These are phyloP conservation scores for Marasmarcha lunaedactyla DNA, from an alignment of 2,888 invertebrate species.

Conservation along the genomic window DNA sequence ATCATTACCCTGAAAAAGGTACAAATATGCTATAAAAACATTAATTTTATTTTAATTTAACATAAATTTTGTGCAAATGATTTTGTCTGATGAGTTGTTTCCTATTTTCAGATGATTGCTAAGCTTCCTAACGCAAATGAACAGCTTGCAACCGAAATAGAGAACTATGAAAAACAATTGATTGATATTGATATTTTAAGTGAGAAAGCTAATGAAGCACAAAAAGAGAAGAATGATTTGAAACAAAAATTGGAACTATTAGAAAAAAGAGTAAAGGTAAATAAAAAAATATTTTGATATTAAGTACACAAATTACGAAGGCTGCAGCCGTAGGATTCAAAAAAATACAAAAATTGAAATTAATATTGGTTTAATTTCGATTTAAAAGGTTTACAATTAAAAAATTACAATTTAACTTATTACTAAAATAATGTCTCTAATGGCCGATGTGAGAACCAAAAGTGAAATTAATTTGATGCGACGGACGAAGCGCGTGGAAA, in stretches of 20 bases:
- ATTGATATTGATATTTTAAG: conserved; percentile 84
- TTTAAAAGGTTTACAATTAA: too few relatives aligned
- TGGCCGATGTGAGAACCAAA: too few relatives aligned
- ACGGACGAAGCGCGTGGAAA: too few relatives aligned
- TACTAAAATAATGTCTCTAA: too few relatives aligned
- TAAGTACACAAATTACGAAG: too few relatives aligned
- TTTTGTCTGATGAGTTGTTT: neutral
- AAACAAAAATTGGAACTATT: conserved; percentile 76
- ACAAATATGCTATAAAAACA: neutral
- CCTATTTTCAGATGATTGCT: conserved; percentile 68
- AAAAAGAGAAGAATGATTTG: conserved; percentile 74
- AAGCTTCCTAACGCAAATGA: conserved; percentile 75
- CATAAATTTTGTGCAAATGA: neutral
- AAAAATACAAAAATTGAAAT: too few relatives aligned
- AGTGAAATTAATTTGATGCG: too few relatives aligned
- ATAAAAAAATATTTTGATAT: too few relatives aligned
- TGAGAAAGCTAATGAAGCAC: conserved; percentile 76
- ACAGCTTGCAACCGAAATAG: conserved; percentile 75
- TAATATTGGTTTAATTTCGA: too few relatives aligned
- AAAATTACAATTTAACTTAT: too few relatives aligned
- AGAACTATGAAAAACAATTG: conserved; percentile 81
- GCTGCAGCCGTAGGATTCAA: too few relatives aligned
- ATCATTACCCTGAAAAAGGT: conserved; percentile 72
- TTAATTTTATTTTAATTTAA: neutral
- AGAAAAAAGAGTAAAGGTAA: conserved; percentile 79